Percentiles rank a stretch among this genome's conserved stretches.
Conservation (phyloP, 2,113 vertebrate species). For the Zosterops borbonicus region DNA sequence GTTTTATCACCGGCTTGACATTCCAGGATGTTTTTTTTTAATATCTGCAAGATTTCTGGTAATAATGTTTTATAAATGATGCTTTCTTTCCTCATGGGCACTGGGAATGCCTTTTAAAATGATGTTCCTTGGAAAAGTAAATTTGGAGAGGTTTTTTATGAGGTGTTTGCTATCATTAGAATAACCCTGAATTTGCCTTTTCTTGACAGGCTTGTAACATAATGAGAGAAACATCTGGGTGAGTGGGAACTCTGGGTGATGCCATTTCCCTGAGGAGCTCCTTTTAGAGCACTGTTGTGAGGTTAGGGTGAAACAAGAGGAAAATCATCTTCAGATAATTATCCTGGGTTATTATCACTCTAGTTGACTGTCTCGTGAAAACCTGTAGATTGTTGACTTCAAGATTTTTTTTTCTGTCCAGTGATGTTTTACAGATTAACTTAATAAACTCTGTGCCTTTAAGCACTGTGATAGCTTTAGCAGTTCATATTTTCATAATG, state of each 20-base stretch:
- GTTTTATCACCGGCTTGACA: background rate
- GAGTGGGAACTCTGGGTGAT: constrained; percentile 64
- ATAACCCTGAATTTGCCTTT: constrained; percentile 71
- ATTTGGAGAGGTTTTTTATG: constrained; percentile 73
- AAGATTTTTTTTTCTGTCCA: background rate
- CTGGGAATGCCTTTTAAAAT: constrained; percentile 59
- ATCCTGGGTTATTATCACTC: background rate
- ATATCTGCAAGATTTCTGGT: constrained; percentile 64
- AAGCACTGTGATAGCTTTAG: constrained; percentile 60
- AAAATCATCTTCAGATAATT: constrained; percentile 30
- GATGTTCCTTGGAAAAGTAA: constrained; percentile 72
- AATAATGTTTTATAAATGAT: constrained; percentile 60
- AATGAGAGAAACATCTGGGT: constrained; percentile 77
- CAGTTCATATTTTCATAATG: constrained; percentile 49
- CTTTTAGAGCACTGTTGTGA: constrained; percentile 10
- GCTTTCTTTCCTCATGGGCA: constrained; percentile 62
- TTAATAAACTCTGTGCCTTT: constrained; percentile 1
- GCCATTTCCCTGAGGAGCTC: constrained; percentile 48
- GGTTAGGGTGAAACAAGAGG: constrained; percentile 26
- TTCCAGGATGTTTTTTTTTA: background rate
- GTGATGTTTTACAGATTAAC: constrained; percentile 16
- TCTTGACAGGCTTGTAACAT: constrained; percentile 59
- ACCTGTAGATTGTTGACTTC: background rate
- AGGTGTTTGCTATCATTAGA: constrained; percentile 77
- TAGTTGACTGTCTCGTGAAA: background rate